Base-by-base conservation (phyloP, 2,888 invertebrate genomes). In the Latrodectus elegans region DNA sequence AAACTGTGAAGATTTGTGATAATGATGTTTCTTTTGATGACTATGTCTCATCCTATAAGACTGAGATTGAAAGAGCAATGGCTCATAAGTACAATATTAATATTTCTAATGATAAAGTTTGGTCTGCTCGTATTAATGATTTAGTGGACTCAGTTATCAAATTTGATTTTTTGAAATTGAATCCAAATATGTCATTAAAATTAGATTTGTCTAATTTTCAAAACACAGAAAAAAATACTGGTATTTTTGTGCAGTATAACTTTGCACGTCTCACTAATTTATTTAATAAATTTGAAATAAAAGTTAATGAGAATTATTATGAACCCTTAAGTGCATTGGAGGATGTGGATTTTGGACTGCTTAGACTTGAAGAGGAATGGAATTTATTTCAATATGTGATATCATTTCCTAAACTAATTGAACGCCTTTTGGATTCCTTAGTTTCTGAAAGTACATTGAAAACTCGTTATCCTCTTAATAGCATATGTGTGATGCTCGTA, bases 201-300 rank as follows among this genome's bases (percentile, higher is more conserved):
- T 22, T 87, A n/a, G 26, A 52, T 15, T 8, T 22, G 53, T 64
- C 76, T 0, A 38, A n/a, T 14, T 26, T 14, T 12, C 38, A 26
- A 1, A 49, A 22, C 4, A 65, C 60, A 6, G 81, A 70, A 14
- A 84, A 84, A 52, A 84, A 65, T 67, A 53, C 17, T 38, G 86
- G 86, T 2, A 77, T 87, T 52, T 87, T 87, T 68, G 75, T 80
- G 8, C 86, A 87, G 17, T 87, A 87, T 55, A 87, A 87, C 15
- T 81, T 81, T 72, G 86, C 86, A 8, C 81, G 86, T 8, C 73
- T 87, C 12, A 81, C 81, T 3, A 87, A 87, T 53, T 53, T 87
- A 49, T 87, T 87, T 51, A 60, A 68, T 11, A 81, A 75, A 14
- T 87, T 87, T 77, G 77, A 81, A 12, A 38, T 14, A 10, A 87